Evolutionary conservation across 2,888 invertebrate genomes (phyloP), one percentile per base, ranked within the genome.

Genomic region (Phlogophora meticulosa): DNA sequence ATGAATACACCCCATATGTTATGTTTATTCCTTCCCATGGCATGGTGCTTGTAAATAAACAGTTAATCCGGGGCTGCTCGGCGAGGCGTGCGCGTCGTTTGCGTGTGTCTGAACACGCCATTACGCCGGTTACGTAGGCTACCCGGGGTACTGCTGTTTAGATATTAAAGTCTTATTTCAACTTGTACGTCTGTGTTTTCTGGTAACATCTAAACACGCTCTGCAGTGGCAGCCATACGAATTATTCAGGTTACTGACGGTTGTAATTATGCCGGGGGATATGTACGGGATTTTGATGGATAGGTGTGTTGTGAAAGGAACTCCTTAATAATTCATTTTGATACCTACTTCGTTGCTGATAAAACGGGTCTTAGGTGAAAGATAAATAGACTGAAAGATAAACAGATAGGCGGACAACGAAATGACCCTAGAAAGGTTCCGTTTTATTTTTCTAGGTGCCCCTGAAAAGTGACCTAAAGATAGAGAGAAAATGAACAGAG

Each of bases 111-210:
- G 67, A 81, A 75, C 75, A 71, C 52, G 52, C 68, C 51, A 75
- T 81, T 78, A 81, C 61, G 32, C 32, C 5, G 28, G 28, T 28
- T 28, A n/a, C 22, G 43, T 43, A 57, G 42, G 46, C 52, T 40
- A 61, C 48, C 62, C 24, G 48, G 55, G 20, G 56, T 61, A 66
- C 63, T 56, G 36, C 56, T 78, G 72, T 76, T 72, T 72, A 76
- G 59, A 69, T 76, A 81, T 80, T 81, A 81, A 80, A 72, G 67
- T 76, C 69, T 80, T 81, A 79, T 72, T 76, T 70, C 66, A 67
- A 64, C 62, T 56, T 53, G 48, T 65, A 34, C 43, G 28, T 45
- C 43, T 53, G 32, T 45, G 36, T 64, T 48, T 75, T 72, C 17
- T 55, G 36, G 22, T n/a, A 64, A 48, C 17, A 11, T 51, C 51